Conservation (phyloP, 2,888 invertebrate genomes). For the Agriopis leucophaearia region DNA sequence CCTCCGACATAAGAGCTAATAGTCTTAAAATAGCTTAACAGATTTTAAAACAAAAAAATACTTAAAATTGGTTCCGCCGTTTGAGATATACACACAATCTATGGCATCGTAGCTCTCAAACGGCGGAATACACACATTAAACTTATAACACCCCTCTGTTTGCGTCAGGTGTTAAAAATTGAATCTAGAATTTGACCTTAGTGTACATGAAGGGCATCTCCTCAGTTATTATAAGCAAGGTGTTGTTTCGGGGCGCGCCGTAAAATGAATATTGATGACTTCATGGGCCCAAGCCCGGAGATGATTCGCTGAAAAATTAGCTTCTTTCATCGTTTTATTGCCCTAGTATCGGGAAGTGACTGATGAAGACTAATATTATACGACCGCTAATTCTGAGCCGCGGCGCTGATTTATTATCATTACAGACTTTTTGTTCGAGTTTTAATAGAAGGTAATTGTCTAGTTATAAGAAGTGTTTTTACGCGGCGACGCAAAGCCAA, state of each 20-base stretch:
- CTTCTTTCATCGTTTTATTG: constrained; percentile 86
- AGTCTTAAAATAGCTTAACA: no score
- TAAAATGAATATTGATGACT: constrained; percentile 86
- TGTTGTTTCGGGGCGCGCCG: constrained; percentile 84
- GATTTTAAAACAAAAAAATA: no score
- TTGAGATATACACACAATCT: no score
- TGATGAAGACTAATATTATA: constrained; percentile 86
- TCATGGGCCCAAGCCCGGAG: constrained; percentile 76
- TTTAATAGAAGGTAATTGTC: constrained; percentile 51
- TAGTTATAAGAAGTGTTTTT: constrained; percentile 10
- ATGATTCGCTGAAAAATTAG: constrained; percentile 86
- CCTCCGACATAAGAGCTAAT: no score
- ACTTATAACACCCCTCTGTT: no score
- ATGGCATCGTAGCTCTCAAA: no score
- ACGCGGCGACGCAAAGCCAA: no score
- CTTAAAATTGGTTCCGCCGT: no score
- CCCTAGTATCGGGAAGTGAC: constrained; percentile 69
- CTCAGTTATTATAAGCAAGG: constrained; percentile 62
- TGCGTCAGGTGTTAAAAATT: no score
- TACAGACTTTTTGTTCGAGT: constrained; percentile 62
- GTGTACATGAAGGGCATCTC: constrained; percentile 46
- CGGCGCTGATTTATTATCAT: constrained; percentile 64
- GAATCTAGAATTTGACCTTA: background rate
- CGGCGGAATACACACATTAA: no score
- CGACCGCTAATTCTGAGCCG: constrained; percentile 80